phyloP scores from a whole-genome alignment of 1,140 invertebrate species.

The Bombus soroeensis region DNA sequence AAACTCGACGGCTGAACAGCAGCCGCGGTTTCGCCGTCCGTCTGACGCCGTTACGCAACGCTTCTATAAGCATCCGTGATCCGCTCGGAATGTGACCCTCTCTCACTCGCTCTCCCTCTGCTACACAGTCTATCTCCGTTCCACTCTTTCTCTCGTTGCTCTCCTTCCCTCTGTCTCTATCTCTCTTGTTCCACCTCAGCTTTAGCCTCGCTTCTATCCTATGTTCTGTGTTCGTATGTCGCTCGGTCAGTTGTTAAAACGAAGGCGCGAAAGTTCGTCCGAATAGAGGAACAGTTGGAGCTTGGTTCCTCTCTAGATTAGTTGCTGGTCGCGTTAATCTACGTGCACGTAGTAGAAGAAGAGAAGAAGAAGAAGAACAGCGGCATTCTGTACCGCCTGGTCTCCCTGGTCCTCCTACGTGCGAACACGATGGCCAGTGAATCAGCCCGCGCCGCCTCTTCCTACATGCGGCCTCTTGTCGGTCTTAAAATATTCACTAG shows the following conservation, averaged over 20 bases:
- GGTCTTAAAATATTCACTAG: slow-evolving; percentile 60
- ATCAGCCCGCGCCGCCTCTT: slow-evolving; percentile 44
- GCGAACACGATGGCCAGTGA: slow-evolving; percentile 38
- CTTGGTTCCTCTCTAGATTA: neutral
- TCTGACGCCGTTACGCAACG: slow-evolving; percentile 80
- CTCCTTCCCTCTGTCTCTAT: neutral
- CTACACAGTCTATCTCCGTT: slow-evolving; percentile 40
- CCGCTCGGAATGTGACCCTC: slow-evolving; percentile 79
- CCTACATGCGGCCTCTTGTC: slow-evolving; percentile 38
- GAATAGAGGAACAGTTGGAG: neutral
- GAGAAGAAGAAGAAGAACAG: slow-evolving; percentile 7
- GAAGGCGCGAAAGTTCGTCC: slow-evolving; percentile 36
- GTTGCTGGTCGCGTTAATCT: neutral
- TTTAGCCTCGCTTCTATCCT: neutral
- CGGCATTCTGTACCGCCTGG: slow-evolving; percentile 3
- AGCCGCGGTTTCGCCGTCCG: slow-evolving; percentile 66
- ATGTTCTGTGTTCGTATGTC: neutral
- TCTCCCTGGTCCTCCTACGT: slow-evolving; percentile 50
- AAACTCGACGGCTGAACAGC: slow-evolving; percentile 56
- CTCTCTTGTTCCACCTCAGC: neutral
- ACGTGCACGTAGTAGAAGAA: neutral
- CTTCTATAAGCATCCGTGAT: slow-evolving; percentile 83
- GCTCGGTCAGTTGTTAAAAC: slow-evolving; percentile 8
- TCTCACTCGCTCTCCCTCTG: slow-evolving; percentile 50
- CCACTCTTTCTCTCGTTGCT: neutral